These are phyloP conservation scores for Notarius quadriscutis DNA, from an alignment of 2,113 vertebrate genomes.

Conservation along the genomic window DNA sequence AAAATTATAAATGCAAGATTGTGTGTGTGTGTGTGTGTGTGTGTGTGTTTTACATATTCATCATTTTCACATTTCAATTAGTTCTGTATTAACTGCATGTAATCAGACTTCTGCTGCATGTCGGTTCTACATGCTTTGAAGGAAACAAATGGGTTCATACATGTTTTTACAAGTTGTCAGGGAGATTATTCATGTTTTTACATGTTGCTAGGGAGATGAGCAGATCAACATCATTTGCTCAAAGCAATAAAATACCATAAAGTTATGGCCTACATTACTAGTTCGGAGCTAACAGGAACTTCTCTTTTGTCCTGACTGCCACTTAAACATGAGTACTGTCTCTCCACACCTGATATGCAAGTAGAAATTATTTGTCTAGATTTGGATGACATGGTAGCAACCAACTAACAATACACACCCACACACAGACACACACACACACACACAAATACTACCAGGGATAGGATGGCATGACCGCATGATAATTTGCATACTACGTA, in stretches of 20 bases:
- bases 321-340: not conserved
- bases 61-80: not conserved
- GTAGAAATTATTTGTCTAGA: slow-evolving; percentile 19
- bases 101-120: not conserved
- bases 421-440: not conserved
- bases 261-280: slow-evolving; percentile 9
- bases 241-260: not conserved
- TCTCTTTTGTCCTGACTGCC: not conserved
- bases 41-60: not conserved
- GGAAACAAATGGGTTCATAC: slow-evolving; percentile 6
- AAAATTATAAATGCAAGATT: no score
- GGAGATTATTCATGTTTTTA: not conserved
- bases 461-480: not conserved
- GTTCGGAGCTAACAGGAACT: slow-evolving; percentile 18
- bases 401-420: not conserved
- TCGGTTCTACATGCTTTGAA: not conserved
- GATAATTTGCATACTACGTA: not conserved
- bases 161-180: not conserved
- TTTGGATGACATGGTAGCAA: not conserved
- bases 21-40: not conserved
- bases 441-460: not conserved
- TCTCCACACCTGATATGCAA: slow-evolving; percentile 2
- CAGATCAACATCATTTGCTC: not conserved
- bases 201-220: not conserved
- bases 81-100: not conserved